These are phyloP conservation scores for Mallotus villosus DNA, from an alignment of 2,797 vertebrate species.

Conservation along the genomic window DNA sequence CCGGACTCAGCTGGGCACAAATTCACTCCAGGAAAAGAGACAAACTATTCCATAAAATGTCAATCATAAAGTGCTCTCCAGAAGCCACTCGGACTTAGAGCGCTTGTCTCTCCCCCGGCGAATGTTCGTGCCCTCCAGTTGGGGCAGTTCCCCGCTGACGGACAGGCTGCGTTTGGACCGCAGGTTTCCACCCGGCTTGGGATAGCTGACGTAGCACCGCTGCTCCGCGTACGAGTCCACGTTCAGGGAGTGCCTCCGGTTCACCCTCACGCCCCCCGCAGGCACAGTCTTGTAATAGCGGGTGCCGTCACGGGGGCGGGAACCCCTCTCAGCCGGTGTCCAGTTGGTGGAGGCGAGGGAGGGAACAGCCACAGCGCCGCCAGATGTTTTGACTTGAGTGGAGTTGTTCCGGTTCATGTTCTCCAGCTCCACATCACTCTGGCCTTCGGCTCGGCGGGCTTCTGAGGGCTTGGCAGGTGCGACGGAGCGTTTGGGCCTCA, in stretches of 20 bases:
- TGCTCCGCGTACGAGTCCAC: slow-evolving; percentile 78
- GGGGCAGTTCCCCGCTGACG: slow-evolving; percentile 86
- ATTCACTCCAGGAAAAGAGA: slow-evolving; percentile 54
- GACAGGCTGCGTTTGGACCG: slow-evolving; percentile 89
- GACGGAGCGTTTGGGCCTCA: slow-evolving; percentile 82
- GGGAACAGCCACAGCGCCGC: slow-evolving; percentile 57
- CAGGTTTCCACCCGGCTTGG: slow-evolving; percentile 68
- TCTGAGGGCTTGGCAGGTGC: slow-evolving; percentile 72
- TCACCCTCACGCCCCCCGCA: slow-evolving; percentile 77
- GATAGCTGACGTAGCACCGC: slow-evolving; percentile 69
- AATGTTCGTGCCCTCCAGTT: slow-evolving; percentile 64
- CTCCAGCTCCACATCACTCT: slow-evolving; percentile 78
- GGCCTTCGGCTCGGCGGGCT: slow-evolving; percentile 72
- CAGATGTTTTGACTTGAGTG: slow-evolving; percentile 69
- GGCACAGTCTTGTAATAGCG: slow-evolving; percentile 94
- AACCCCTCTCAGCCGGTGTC: slow-evolving; percentile 78
- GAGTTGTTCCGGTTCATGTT: slow-evolving; percentile 98
- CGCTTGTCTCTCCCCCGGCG: slow-evolving; percentile 77
- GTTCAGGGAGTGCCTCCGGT: slow-evolving; percentile 85
- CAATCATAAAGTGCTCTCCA: slow-evolving; percentile 91
- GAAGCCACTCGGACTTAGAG: slow-evolving; percentile 89
- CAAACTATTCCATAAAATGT: slow-evolving; percentile 43
- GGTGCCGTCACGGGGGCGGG: slow-evolving; percentile 73
- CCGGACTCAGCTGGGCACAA: slow-evolving; percentile 46
- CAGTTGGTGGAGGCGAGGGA: slow-evolving; percentile 59